Evolutionary conservation across 1,140 invertebrate species (phyloP).

Genomic region (Leptestheria dahalacensis): DNA sequence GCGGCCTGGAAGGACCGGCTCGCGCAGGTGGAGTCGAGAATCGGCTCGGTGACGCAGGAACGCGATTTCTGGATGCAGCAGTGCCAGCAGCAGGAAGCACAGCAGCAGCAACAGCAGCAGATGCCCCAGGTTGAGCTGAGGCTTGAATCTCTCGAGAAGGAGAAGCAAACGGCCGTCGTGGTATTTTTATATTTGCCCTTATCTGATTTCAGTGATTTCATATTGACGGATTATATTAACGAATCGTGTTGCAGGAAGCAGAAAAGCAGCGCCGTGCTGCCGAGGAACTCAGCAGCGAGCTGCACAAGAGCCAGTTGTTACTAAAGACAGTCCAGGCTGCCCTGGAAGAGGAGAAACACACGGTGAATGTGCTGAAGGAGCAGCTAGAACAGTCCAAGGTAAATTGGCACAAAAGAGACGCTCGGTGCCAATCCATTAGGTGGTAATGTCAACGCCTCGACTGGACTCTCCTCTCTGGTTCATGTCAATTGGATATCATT

Average conservation of each 20-base stretch:
- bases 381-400: slow-evolving; percentile 8
- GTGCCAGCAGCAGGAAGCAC: slow-evolving; percentile 6
- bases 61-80: slow-evolving; percentile 20
- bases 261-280: neutral
- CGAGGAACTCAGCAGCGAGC: neutral
- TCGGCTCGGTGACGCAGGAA: slow-evolving; percentile 37
- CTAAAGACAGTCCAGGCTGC: neutral
- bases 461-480: too few relatives aligned
- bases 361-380: neutral
- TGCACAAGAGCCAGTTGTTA: neutral
- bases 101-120: neutral
- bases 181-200: neutral
- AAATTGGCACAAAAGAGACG: too few relatives aligned
- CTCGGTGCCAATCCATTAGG: too few relatives aligned
- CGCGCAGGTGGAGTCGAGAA: slow-evolving; percentile 40
- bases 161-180: neutral
- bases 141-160: slow-evolving; percentile 7
- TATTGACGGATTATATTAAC: neutral
- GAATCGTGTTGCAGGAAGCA: neutral
- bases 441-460: too few relatives aligned
- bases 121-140: neutral
- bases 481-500: too few relatives aligned
- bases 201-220: too few relatives aligned
- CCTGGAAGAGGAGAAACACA: neutral
- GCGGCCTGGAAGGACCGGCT: slow-evolving; percentile 46